These are phyloP conservation scores for Periophthalmus modestus DNA, from an alignment of 2,113 vertebrate genomes.

Conservation along the genomic window DNA sequence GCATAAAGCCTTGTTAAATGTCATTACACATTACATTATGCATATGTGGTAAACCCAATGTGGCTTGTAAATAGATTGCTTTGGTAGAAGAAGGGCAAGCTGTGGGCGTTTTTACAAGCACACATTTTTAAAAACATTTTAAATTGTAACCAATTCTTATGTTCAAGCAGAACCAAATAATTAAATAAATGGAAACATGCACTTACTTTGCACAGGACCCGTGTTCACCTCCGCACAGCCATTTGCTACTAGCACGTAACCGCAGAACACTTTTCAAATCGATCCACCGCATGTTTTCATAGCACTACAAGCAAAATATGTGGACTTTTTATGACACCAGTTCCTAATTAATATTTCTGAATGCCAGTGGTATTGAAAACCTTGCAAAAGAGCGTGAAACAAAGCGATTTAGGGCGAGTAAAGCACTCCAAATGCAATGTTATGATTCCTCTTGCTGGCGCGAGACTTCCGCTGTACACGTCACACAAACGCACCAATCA, in stretches of 20 bases:
- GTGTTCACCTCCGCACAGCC: conserved; percentile 32
- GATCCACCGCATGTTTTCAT: conserved; percentile 40
- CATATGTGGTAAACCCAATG: not conserved
- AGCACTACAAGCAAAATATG: not conserved
- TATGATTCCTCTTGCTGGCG: conserved; percentile 56
- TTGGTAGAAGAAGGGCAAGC: not conserved
- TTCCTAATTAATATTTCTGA: not conserved
- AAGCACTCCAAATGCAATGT: conserved; percentile 38
- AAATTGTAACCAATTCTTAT: not conserved
- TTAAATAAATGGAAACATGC: not conserved
- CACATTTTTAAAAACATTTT: not conserved
- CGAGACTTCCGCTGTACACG: conserved; percentile 56
- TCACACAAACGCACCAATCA: conserved; percentile 53
- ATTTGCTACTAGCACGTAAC: conserved; percentile 33
- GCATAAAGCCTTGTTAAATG: not conserved
- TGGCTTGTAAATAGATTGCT: not conserved
- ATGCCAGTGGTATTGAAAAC: not conserved
- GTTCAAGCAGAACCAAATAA: not conserved
- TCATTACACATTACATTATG: no score
- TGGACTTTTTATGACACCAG: not conserved
- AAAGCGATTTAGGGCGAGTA: not conserved
- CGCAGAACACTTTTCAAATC: conserved; percentile 36
- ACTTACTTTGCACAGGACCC: conserved; percentile 36
- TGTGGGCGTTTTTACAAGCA: not conserved
- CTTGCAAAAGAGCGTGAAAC: not conserved